Base-by-base conservation (phyloP, 2,113 vertebrate species). In the Xyliphius kryptos region DNA sequence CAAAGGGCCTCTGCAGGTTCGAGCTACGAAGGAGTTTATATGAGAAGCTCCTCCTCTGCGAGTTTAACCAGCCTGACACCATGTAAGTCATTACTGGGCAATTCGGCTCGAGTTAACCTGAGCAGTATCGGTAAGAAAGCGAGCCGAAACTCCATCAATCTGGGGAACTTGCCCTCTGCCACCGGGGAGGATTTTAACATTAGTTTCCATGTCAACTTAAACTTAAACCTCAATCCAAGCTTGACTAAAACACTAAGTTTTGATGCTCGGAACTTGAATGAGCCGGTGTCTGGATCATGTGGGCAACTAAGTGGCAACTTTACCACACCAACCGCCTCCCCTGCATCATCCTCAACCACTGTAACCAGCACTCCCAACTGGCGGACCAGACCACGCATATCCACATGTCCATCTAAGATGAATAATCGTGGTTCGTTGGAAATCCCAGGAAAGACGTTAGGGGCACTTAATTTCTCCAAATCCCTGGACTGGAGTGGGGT, bases 81-180 rank as follows among this genome's bases (percentile, higher is more conserved):
- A 20, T 82, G 79, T 15, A 86, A 84, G 68, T 87, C 87, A n/a
- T 70, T 84, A 40, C 43, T 85, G 16, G 86, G 87, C 10, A 87
- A 85, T 72, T 79, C 83, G 0, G 81, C 82, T 20, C 74, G 82
- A 72, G 81, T 85, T 46, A 83, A 73, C 55, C 77, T 86, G 21
- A 86, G 80, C 56, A 75, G 77, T 14, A 69, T 73, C 0, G 81
- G 82, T 1, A 87, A 87, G 68, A 83, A 79, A 44, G 78, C 81
- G 32, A 85, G 79, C 15, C 78, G 87, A 72, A 89, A 89, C 70
- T 89, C 86, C 6, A 88, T 89, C 71, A 89, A 89, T 64, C 77
- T 89, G 20, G 87, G 87, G 21, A 87, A 88, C 72, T 78, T 89
- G 17, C 86, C 87, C 3, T 89, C 87, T 6, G 79, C 83, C n/a